phyloP scores from a whole-genome alignment of 2,888 invertebrate genomes.

The Tanypteryx hageni region DNA sequence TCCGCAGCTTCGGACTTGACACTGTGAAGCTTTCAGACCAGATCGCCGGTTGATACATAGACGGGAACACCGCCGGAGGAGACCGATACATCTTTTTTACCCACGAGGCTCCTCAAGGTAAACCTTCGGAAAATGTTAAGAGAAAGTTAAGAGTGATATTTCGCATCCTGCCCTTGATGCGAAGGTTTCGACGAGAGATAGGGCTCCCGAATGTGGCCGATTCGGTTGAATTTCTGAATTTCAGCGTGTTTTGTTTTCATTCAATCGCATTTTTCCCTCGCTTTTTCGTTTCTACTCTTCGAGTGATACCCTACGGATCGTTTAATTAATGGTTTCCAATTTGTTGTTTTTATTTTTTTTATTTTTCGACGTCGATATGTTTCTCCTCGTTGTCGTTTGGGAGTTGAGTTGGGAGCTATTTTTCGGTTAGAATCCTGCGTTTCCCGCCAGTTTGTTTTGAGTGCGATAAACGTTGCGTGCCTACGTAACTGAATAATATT shows the following conservation, averaged over 20 bases:
- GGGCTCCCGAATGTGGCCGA: not conserved
- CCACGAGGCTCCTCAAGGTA: not conserved
- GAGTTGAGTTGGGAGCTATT: no score
- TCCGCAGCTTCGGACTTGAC: conserved; percentile 10
- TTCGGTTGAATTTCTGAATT: not conserved
- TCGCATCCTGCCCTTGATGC: not conserved
- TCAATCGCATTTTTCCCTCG: not conserved
- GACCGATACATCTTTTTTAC: not conserved
- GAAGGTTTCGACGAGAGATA: not conserved
- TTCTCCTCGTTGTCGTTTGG: no score
- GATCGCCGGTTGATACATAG: not conserved
- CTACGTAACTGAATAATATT: no score
- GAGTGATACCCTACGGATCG: not conserved
- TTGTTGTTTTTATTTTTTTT: no score
- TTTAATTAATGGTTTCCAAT: no score
- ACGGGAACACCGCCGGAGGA: not conserved
- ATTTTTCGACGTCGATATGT: no score
- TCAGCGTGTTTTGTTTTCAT: not conserved
- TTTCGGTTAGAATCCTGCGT: no score
- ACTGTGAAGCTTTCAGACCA: conserved; percentile 1
- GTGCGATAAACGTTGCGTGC: no score
- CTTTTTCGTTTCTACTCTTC: not conserved
- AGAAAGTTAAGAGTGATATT: not conserved
- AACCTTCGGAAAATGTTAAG: not conserved
- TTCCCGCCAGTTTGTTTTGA: no score